These are phyloP conservation scores for Lochmaea crataegi DNA, from an alignment of 2,888 invertebrate species.

Conservation along the genomic window DNA sequence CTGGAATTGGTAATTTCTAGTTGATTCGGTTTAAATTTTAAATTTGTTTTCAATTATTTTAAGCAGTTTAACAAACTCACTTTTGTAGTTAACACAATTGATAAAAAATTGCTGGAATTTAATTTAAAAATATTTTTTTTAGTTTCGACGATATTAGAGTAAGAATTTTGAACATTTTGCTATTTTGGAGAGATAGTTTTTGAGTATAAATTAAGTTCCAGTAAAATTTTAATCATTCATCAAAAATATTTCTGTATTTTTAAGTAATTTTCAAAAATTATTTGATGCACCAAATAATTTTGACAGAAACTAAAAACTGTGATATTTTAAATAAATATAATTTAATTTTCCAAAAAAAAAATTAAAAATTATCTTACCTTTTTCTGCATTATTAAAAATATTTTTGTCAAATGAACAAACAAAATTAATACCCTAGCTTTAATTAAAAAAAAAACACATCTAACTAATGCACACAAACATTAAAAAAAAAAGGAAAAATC, in stretches of 20 bases:
- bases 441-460: slow-evolving; percentile 31
- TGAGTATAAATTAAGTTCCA: slow-evolving; percentile 1
- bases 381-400: slow-evolving; percentile 9
- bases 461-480: slow-evolving; percentile 44
- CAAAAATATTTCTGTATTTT: slow-evolving; percentile 13
- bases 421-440: slow-evolving; percentile 36
- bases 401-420: slow-evolving; percentile 36
- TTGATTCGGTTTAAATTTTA: background rate
- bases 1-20: background rate
- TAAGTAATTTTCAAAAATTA: background rate
- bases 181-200: background rate
- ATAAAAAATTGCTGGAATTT: background rate
- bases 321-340: too few relatives aligned
- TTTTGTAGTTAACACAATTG: background rate
- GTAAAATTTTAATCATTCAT: slow-evolving; percentile 1
- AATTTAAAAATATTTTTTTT: background rate
- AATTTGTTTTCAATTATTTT: background rate
- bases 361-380: slow-evolving; percentile 5
- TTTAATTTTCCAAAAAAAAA: too few relatives aligned
- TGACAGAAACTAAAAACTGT: too few relatives aligned
- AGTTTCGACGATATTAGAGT: too few relatives aligned
- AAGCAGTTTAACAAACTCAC: slow-evolving; percentile 20
- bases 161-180: too few relatives aligned
- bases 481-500: slow-evolving; percentile 48
- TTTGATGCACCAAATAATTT: background rate